These are phyloP conservation scores for Coreius guichenoti DNA, from an alignment of 2,797 vertebrate species.

Conservation along the genomic window DNA sequence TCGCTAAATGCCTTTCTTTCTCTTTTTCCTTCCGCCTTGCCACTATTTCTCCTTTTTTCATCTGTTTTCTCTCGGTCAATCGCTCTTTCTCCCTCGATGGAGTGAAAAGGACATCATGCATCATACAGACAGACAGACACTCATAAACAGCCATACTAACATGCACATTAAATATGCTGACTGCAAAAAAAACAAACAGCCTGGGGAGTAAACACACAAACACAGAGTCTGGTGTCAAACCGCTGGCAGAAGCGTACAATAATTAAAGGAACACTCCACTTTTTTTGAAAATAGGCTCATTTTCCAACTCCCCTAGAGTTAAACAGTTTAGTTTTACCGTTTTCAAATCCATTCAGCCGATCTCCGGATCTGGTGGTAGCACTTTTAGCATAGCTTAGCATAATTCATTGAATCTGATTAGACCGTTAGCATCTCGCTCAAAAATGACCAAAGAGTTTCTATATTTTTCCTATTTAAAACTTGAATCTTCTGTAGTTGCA, in stretches of 20 bases:
- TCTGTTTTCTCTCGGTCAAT: not conserved
- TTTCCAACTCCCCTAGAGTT: too few relatives aligned
- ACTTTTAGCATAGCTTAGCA: too few relatives aligned
- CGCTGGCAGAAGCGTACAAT: conserved; percentile 41
- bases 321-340: too few relatives aligned
- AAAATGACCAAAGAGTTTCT: too few relatives aligned
- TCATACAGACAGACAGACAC: conserved; percentile 22
- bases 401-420: too few relatives aligned
- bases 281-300: too few relatives aligned
- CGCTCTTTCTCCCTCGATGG: not conserved
- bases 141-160: conserved; percentile 22
- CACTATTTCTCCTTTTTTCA: not conserved
- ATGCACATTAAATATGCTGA: conserved; percentile 6
- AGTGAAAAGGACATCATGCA: conserved; percentile 6
- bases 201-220: conserved; percentile 36
- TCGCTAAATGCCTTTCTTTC: conserved; percentile 21
- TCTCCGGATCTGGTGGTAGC: too few relatives aligned
- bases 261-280: too few relatives aligned
- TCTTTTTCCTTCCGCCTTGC: not conserved
- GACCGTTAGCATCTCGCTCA: too few relatives aligned
- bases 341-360: too few relatives aligned
- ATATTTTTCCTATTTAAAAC: too few relatives aligned
- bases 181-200: conserved; percentile 40
- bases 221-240: conserved; percentile 23
- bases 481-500: too few relatives aligned